Percentiles rank a stretch among this genome's conserved stretches.
phyloP scores from a whole-genome alignment of 2,113 vertebrate genomes.

The Pongo abelii region DNA sequence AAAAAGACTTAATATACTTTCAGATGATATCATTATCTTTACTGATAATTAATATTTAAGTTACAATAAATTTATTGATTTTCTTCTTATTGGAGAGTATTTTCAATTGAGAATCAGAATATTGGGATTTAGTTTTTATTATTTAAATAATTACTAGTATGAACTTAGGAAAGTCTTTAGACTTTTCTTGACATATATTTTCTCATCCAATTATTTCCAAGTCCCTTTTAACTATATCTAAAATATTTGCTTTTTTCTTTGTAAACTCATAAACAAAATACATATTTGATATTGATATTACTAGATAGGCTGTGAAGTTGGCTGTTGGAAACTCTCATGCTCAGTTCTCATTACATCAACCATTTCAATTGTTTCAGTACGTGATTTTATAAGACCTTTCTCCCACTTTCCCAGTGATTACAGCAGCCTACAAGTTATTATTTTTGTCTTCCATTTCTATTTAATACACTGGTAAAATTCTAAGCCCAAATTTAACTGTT shows the following conservation, averaged over 20 bases:
- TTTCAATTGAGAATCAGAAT: background rate
- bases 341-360: conserved; percentile 58
- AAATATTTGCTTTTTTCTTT: conserved; percentile 33
- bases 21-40: background rate
- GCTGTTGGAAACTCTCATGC: conserved; percentile 45
- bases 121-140: background rate
- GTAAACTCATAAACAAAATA: conserved; percentile 51
- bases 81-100: background rate
- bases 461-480: conserved; percentile 69
- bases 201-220: background rate
- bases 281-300: conserved; percentile 45
- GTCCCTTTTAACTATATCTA: background rate
- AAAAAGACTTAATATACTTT: background rate
- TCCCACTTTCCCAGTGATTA: background rate
- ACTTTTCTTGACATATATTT: background rate
- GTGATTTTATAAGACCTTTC: conserved; percentile 54
- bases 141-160: background rate
- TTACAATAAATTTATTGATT: background rate
- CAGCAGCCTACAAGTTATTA: conserved; percentile 41
- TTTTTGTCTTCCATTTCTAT: conserved; percentile 53
- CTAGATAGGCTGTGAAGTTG: conserved; percentile 43
- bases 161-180: background rate
- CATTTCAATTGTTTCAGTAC: conserved; percentile 59
- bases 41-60: conserved; percentile 18
- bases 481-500: conserved; percentile 54